These are phyloP conservation scores for Hippocampus guttulatus DNA, from an alignment of 2,113 vertebrate species.

Conservation along the genomic window DNA sequence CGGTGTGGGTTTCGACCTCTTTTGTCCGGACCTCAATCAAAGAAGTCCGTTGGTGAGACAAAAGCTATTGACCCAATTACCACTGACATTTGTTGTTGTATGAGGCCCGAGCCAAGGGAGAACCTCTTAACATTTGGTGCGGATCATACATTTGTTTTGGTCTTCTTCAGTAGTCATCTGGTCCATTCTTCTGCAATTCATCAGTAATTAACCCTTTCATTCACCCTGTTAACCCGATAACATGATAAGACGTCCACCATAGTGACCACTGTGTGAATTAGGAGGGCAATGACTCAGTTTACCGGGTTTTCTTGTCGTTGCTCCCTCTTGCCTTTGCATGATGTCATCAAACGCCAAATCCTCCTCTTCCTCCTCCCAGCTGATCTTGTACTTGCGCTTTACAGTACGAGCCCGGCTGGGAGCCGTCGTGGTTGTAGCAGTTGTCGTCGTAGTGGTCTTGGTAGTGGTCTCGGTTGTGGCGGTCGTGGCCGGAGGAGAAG, in stretches of 20 bases:
- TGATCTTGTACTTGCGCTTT: constrained; percentile 60
- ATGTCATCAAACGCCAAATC: constrained; percentile 19
- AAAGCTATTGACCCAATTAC: too few species aligned
- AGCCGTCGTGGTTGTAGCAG: not conserved
- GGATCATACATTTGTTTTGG: not conserved
- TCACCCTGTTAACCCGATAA: not conserved
- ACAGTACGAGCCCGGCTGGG: constrained; percentile 5
- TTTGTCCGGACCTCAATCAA: too few species aligned
- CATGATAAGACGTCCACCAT: too few species aligned
- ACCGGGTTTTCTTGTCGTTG: constrained; percentile 49
- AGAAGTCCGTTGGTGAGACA: not conserved
- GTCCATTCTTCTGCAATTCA: not conserved
- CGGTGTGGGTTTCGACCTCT: not conserved
- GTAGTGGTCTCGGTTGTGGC: constrained; percentile 5
- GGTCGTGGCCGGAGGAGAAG: constrained; percentile 19
- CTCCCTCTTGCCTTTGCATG: constrained; percentile 42
- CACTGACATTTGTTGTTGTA: not conserved
- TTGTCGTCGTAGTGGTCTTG: constrained; percentile 11
- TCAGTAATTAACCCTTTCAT: not conserved
- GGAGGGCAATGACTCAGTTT: not conserved
- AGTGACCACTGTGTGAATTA: too few species aligned
- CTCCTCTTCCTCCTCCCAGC: constrained; percentile 53
- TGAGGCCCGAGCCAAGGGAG: not conserved
- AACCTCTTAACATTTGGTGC: not conserved
- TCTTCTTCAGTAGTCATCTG: not conserved